These are phyloP conservation scores for Anticlea derivata DNA, from an alignment of 2,888 invertebrate species.

Conservation along the genomic window DNA sequence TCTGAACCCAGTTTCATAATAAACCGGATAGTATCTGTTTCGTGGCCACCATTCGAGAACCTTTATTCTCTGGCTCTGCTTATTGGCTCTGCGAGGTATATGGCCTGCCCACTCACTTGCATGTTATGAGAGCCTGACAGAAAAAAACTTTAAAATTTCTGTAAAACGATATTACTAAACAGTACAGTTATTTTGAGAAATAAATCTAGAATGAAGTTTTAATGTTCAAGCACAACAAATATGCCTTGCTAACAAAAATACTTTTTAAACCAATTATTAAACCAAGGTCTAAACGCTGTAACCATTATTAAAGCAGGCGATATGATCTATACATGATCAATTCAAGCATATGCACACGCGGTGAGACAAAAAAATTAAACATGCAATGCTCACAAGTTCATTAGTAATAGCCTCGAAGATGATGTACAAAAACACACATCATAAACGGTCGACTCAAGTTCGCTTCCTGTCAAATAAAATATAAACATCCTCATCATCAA, in stretches of 20 bases:
- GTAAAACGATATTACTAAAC: no score
- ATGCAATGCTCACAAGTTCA: slow-evolving; percentile 30
- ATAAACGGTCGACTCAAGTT: background rate
- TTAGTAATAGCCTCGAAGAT: slow-evolving; percentile 31
- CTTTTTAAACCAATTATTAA: slow-evolving; percentile 11
- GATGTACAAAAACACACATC: background rate
- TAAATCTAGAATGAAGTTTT: background rate
- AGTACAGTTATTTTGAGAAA: no score
- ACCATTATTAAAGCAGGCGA: slow-evolving; percentile 22
- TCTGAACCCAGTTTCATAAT: no score
- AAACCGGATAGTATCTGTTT: no score
- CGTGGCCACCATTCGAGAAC: no score
- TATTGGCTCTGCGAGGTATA: no score
- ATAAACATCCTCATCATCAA: no score
- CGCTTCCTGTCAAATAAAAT: background rate
- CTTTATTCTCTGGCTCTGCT: no score
- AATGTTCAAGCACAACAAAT: background rate
- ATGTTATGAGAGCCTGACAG: no score
- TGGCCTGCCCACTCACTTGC: no score
- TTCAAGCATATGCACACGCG: background rate
- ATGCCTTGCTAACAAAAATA: no score
- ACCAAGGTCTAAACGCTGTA: slow-evolving; percentile 12
- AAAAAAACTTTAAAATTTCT: no score
- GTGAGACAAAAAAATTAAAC: slow-evolving; percentile 36
- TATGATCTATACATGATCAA: slow-evolving; percentile 20